A percentile compares a stretch with the other conserved stretches of the same genome.
phyloP scores from a whole-genome alignment of 2,888 invertebrate genomes.

The Camponotus fellah region DNA sequence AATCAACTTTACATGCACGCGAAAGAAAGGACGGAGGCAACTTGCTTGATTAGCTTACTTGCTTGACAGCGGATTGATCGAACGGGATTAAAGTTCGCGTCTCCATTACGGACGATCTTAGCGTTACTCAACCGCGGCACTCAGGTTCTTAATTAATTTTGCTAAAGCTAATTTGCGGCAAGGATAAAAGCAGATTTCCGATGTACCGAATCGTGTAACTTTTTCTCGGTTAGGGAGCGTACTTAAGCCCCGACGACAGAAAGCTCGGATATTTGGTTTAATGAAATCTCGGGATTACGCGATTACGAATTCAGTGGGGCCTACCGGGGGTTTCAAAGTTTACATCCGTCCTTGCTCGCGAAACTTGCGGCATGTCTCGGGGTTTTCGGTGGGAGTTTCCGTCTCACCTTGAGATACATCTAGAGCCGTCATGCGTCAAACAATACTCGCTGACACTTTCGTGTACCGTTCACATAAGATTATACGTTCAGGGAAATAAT shows the following conservation, averaged over 20 bases:
- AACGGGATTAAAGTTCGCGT: slow-evolving; percentile 76
- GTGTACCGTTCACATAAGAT: slow-evolving; percentile 21
- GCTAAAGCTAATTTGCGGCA: slow-evolving; percentile 81
- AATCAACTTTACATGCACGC: slow-evolving; percentile 44
- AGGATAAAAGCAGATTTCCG: slow-evolving; percentile 72
- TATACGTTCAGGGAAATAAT: slow-evolving; percentile 33
- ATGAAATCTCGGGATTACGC: slow-evolving; percentile 72
- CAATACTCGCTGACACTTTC: slow-evolving; percentile 34
- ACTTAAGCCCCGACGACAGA: slow-evolving; percentile 58
- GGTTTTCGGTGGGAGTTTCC: slow-evolving; percentile 67
- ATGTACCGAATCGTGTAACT: slow-evolving; percentile 55
- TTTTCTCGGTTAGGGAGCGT: slow-evolving; percentile 59
- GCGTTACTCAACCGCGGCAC: slow-evolving; percentile 52
- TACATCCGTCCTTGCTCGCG: slow-evolving; percentile 70
- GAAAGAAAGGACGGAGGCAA: slow-evolving; percentile 28
- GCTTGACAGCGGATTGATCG: slow-evolving; percentile 71
- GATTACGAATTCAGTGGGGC: slow-evolving; percentile 74
- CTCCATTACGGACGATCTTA: slow-evolving; percentile 75
- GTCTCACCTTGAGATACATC: slow-evolving; percentile 63
- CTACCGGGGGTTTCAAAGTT: slow-evolving; percentile 73
- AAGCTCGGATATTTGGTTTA: slow-evolving; percentile 64
- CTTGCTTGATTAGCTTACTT: slow-evolving; percentile 48
- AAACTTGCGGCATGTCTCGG: slow-evolving; percentile 61
- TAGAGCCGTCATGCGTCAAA: slow-evolving; percentile 58
- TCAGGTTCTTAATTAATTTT: slow-evolving; percentile 82